phyloP scores from a whole-genome alignment of 1,140 invertebrate genomes.

The Drosophila parabipectinata region DNA sequence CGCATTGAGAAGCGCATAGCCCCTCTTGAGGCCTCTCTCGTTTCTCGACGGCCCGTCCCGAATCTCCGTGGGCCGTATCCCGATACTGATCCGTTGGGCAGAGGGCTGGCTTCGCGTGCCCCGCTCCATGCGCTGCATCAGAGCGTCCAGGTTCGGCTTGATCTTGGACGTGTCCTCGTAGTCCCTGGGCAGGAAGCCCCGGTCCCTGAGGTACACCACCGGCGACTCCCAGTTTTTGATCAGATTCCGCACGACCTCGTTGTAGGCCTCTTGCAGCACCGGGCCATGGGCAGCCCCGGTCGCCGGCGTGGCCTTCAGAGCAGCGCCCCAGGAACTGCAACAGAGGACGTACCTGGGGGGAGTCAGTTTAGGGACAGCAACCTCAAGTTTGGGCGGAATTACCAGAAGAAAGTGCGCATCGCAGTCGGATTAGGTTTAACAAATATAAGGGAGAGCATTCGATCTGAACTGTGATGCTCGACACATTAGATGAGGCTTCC shows the following conservation, averaged over 20 bases:
- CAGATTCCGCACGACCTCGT: constrained; percentile 50
- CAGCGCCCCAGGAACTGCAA: not conserved
- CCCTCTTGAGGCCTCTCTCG: not conserved
- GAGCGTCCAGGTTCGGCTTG: constrained; percentile 53
- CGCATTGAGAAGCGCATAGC: constrained; percentile 6
- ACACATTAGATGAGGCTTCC: not conserved
- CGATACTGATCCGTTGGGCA: not conserved
- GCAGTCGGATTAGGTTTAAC: not conserved
- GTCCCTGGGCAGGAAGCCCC: constrained; percentile 56
- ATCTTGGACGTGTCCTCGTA: constrained; percentile 57
- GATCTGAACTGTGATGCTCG: not conserved
- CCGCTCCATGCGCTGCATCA: constrained; percentile 43
- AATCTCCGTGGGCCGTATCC: constrained; percentile 1
- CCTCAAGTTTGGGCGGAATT: not conserved
- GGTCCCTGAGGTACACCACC: constrained; percentile 43
- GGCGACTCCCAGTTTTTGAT: constrained; percentile 67
- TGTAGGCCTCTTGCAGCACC: constrained; percentile 22
- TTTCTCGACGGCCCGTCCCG: not conserved
- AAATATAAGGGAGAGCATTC: not conserved
- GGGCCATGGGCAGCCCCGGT: not conserved
- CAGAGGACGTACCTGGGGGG: constrained; percentile 24
- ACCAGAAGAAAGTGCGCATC: constrained; percentile 42
- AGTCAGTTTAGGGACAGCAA: not conserved
- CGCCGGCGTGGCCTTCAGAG: not conserved
- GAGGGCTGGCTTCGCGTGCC: constrained; percentile 9